A percentile compares a stretch with the other conserved stretches of the same genome.
Conservation (phyloP, 2,888 invertebrate species). For the Lamellibrachia satsuma region DNA sequence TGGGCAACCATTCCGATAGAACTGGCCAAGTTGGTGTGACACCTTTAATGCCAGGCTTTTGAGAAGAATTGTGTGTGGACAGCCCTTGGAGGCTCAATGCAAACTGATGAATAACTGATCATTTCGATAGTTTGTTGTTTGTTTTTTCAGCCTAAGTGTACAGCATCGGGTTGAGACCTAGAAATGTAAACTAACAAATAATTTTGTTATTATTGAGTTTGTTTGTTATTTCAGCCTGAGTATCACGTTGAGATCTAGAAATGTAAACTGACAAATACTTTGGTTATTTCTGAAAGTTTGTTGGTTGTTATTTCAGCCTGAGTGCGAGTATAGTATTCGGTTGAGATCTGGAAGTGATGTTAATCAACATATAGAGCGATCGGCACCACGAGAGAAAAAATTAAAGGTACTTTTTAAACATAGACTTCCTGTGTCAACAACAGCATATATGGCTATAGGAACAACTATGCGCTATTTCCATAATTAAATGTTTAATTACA, state of each 20-base stretch:
- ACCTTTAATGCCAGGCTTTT: neutral
- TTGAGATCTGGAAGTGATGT: constrained; percentile 68
- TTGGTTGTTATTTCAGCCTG: constrained; percentile 36
- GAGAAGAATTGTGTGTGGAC: too few relatives aligned
- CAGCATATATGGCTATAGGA: neutral
- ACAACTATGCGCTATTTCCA: neutral
- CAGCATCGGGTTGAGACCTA: too few relatives aligned
- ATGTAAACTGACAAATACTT: too few relatives aligned
- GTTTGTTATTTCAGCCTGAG: neutral
- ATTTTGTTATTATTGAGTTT: neutral
- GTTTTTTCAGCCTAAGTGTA: too few relatives aligned
- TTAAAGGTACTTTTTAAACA: neutral
- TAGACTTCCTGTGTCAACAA: neutral
- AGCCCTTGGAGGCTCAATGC: neutral
- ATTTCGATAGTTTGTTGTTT: neutral
- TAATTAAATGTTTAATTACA: neutral
- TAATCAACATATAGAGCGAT: constrained; percentile 70
- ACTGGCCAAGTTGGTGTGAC: constrained; percentile 24
- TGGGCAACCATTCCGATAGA: too few relatives aligned
- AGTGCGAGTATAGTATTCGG: constrained; percentile 60
- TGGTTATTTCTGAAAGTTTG: neutral
- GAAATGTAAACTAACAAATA: too few relatives aligned
- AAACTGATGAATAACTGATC: constrained; percentile 66
- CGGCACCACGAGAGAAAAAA: constrained; percentile 67
- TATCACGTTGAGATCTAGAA: too few relatives aligned